Evolutionary conservation across 2,113 vertebrate species (phyloP), one percentile per base, ranked within the genome.

Genomic region (Pelodiscus sinensis): DNA sequence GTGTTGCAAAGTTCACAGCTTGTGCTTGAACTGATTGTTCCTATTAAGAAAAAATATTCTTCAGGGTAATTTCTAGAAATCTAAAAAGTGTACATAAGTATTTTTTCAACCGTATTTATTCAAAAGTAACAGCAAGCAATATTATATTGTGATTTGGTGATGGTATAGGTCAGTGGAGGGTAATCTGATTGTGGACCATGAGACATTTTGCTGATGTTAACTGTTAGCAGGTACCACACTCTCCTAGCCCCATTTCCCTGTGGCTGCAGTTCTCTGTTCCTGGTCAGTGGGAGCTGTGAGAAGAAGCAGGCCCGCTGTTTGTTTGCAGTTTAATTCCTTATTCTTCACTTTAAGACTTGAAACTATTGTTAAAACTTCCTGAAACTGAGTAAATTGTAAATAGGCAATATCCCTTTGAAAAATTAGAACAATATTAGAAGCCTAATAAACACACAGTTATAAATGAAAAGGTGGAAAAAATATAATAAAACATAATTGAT

Each of bases 1-100:
- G 24, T 54, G 4, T 81, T n/a, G n/a, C 55, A 80, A 65, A 3
- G 18, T 25, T 2, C 0, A 15, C 1, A 3, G 0, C 56, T 86
- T 89, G 56, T 78, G 7, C 68, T 10, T 68, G 51, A 35, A 71
- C 19, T 71, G 10, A 44, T 77, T 77, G 22, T 77, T 50, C 6
- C 38, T 50, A 21, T 38, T 60, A 35, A 52, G 58, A 60, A 31
- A 31, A 5, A 31, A 25, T 60, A 68, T 35, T 35, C 6, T 82
- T 71, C 78, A 14, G 87, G 1, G 1, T 35, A 3, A 16, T 82
- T 88, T 29, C 65, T 22, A 84, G 9, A 11, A 92, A 0, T 77
- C n/a, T 82, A 82, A 78, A 86, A 91, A 56, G 31, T 82, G 2
- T 54, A 27, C 2, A 9, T 77, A 52, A 52, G 81, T 57, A 12